Conservation (phyloP, 2,888 invertebrate genomes). For the Theretra japonica region DNA sequence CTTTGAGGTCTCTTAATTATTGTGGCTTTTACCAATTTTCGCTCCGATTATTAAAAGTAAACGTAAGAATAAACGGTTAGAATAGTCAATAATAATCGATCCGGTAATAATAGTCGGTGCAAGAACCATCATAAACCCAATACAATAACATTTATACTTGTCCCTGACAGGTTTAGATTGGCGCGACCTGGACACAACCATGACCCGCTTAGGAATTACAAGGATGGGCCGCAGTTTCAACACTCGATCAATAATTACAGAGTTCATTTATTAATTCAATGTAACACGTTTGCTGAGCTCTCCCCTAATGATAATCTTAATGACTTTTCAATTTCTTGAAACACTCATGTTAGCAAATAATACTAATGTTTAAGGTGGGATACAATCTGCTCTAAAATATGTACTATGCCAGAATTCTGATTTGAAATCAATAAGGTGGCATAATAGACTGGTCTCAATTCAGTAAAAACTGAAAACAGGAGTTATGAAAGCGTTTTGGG, state of each 20-base stretch:
- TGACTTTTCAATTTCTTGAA: too few relatives aligned
- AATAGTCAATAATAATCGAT: too few relatives aligned
- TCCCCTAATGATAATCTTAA: too few relatives aligned
- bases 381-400: too few relatives aligned
- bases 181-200: slow-evolving; percentile 22
- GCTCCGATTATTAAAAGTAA: too few relatives aligned
- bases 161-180: background rate
- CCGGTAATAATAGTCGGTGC: too few relatives aligned
- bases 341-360: too few relatives aligned
- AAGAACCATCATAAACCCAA: background rate
- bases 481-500: background rate
- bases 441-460: background rate
- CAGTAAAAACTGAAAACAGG: background rate
- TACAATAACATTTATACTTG: background rate
- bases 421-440: background rate
- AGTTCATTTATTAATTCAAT: background rate
- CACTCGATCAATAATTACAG: background rate
- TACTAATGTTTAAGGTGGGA: too few relatives aligned
- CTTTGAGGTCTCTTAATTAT: too few relatives aligned
- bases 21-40: too few relatives aligned
- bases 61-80: too few relatives aligned
- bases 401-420: too few relatives aligned
- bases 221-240: slow-evolving; percentile 7
- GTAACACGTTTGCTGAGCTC: background rate
- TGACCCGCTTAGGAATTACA: slow-evolving; percentile 2